These are phyloP conservation scores for Scytalopus superciliaris DNA, from an alignment of 2,113 vertebrate genomes.

Conservation along the genomic window DNA sequence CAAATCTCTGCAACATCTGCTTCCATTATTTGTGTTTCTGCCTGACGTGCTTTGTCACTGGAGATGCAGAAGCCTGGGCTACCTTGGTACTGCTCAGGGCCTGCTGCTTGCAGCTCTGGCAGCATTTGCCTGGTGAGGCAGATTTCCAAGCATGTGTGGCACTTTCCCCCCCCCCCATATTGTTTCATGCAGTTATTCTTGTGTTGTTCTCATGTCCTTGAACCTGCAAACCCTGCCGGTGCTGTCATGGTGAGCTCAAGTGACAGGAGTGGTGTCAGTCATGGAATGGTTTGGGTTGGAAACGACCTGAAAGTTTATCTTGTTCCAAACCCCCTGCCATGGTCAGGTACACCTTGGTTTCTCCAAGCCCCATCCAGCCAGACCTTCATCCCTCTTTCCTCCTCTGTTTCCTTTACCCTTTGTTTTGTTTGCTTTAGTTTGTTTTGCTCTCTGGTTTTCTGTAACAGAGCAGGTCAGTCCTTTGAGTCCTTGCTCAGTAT, in stretches of 20 bases:
- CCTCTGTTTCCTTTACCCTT: not conserved
- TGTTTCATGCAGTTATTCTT: not conserved
- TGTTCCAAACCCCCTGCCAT: not conserved
- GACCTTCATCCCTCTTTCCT: not conserved
- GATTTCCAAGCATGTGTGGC: not conserved
- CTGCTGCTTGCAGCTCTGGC: not conserved
- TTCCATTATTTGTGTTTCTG: not conserved
- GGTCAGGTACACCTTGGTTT: not conserved
- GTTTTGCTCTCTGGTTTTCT: not conserved
- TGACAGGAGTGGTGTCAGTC: not conserved
- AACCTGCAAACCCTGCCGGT: not conserved
- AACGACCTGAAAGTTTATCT: not conserved
- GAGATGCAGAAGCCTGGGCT: not conserved
- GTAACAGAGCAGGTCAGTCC: not conserved
- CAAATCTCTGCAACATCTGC: not conserved
- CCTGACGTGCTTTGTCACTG: not conserved
- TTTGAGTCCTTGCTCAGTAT: not conserved
- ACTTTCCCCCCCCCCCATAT: fast-evolving
- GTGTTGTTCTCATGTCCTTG: not conserved
- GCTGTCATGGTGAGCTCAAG: not conserved
- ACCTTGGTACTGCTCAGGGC: not conserved
- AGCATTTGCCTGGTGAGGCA: not conserved
- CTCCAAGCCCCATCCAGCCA: not conserved
- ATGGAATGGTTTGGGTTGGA: not conserved
- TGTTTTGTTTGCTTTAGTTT: not conserved